Evolutionary conservation across 2,113 vertebrate species (phyloP), one percentile per base, ranked within the genome.

Genomic region (Trachemys scripta): DNA sequence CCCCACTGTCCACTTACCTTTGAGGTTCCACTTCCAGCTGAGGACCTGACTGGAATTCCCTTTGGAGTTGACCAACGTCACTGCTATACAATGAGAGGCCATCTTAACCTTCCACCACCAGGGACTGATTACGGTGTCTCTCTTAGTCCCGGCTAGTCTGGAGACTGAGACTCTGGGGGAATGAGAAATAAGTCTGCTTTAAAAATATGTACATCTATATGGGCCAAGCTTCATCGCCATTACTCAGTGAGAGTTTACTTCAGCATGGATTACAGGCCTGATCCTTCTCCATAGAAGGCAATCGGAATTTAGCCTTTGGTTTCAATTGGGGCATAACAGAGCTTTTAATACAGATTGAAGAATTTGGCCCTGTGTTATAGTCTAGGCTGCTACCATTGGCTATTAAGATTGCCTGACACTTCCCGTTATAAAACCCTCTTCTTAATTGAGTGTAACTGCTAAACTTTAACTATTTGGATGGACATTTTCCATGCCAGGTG

Each of bases 61-160:
- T 47, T 47, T 6, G 5, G 38, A 76, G 75, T 27, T 76, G 22
- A 76, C 45, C 75, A 76, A 47, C 3, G 3, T 76, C 42, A 25
- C 75, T 76, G 42, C 75, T 45, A 4, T 42, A 8, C 35, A 59
- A 1, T 0, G 2, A 6, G 7, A 3, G 12, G 11, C 12, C 4
- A 87, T 92, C 82, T 57, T 45, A 85, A 4, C 80, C 13, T 51
- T 10, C 14, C 6, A n/a, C 47, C 83, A 16, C 31, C 35, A 19
- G 62, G 13, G 62, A 17, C 31, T 69, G 35, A 69, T n/a, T 69
- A n/a, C 4, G 62, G 16, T 69, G 62, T n/a, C 16, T 69, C 35
- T n/a, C 35, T 35, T 19, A 20, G 16, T n/a, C 62, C 31, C 8
- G 17, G 62, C 62, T n/a, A 9, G 31, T 69, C 62, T 69, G 62